Conservation (phyloP, 2,797 vertebrate species). For the Hemibagrus guttatus region DNA sequence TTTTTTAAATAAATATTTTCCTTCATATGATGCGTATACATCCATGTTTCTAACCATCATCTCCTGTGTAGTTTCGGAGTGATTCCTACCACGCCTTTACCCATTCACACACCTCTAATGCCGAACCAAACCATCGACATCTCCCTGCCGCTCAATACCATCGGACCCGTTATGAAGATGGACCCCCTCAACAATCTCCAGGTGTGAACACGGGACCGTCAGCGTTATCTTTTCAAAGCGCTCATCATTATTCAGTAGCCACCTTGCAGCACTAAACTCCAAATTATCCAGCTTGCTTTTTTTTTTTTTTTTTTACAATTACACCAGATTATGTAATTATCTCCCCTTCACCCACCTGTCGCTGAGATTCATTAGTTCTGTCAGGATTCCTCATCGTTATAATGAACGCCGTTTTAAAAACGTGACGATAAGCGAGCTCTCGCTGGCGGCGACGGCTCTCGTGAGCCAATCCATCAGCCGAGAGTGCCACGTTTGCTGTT, state of each 20-base stretch:
- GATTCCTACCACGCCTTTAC: constrained; percentile 92
- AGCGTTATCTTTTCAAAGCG: neutral
- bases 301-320: constrained; percentile 33
- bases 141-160: constrained; percentile 93
- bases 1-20: too few relatives aligned
- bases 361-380: constrained; percentile 34
- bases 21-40: too few relatives aligned
- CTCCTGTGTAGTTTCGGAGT: constrained; percentile 85
- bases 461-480: constrained; percentile 37
- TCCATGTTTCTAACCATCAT: neutral
- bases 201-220: constrained; percentile 68
- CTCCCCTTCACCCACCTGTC: neutral
- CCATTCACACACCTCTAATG: constrained; percentile 95
- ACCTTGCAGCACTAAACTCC: neutral
- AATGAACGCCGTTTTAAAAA: constrained; percentile 39
- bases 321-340: constrained; percentile 16
- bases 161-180: constrained; percentile 99
- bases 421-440: too few relatives aligned
- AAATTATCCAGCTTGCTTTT: constrained; percentile 16
- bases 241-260: neutral
- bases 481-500: constrained; percentile 1
- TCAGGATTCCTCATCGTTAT: constrained; percentile 33
- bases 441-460: neutral
- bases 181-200: constrained; percentile 98
- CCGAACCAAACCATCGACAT: constrained; percentile 95